Percentiles rank a stretch among this genome's conserved stretches.
phyloP scores from a whole-genome alignment of 2,113 vertebrate species.

The Lipophrys pholis region DNA sequence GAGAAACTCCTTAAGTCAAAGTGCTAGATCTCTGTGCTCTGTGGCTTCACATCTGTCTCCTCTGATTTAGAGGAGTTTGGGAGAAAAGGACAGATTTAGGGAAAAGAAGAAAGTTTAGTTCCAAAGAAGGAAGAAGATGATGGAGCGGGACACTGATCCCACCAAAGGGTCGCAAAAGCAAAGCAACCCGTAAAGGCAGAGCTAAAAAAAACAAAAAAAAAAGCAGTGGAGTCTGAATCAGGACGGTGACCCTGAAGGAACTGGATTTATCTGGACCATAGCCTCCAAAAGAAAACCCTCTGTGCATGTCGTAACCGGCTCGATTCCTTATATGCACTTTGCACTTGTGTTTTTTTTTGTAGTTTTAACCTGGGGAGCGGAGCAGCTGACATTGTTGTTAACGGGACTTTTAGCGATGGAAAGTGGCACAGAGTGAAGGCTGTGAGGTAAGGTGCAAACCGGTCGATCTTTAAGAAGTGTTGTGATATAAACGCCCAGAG shows the following conservation, averaged over 20 bases:
- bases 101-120: too few species aligned
- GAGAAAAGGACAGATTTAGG: not conserved
- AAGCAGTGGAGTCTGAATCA: not conserved
- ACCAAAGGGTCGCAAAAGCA: too few species aligned
- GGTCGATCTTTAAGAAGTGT: not conserved
- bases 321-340: slow-evolving; percentile 2
- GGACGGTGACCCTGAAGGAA: not conserved
- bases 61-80: not conserved
- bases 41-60: not conserved
- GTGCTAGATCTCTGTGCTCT: not conserved
- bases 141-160: too few species aligned
- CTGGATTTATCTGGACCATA: slow-evolving; percentile 1
- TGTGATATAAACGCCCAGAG: too few species aligned
- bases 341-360: not conserved
- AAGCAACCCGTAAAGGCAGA: slow-evolving; percentile 10
- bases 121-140: too few species aligned
- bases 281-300: not conserved
- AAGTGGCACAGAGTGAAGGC: slow-evolving; percentile 95
- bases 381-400: slow-evolving; percentile 84
- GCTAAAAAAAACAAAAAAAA: slow-evolving; percentile 15
- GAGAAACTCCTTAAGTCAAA: not conserved
- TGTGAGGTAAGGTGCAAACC: slow-evolving; percentile 85
- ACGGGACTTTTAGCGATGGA: slow-evolving; percentile 91
- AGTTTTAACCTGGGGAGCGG: slow-evolving; percentile 97
- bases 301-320: not conserved